Evolutionary conservation across 2,888 invertebrate genomes (phyloP).

Genomic region (Nomada flava): DNA sequence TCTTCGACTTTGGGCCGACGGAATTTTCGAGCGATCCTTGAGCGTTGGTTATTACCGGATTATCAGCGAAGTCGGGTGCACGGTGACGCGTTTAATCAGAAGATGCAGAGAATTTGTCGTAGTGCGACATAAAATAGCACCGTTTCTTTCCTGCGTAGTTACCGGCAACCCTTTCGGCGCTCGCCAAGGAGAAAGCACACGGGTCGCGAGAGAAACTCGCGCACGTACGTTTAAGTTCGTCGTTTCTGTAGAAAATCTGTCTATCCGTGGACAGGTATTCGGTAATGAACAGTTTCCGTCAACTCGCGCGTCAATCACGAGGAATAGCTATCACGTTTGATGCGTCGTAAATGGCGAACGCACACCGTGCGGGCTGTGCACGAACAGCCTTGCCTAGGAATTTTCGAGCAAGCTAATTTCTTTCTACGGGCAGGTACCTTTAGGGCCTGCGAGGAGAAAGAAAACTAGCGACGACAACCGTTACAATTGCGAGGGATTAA

Average conservation of each 20-base stretch:
- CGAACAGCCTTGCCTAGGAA: no score
- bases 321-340: constrained; percentile 3
- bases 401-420: no score
- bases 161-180: constrained; percentile 52
- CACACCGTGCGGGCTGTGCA: no score
- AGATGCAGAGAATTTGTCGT: no score
- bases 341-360: constrained; percentile 13
- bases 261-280: constrained; percentile 9
- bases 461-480: no score
- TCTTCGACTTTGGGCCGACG: constrained; percentile 4
- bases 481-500: no score
- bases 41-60: no score
- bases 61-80: no score
- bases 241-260: constrained; percentile 34
- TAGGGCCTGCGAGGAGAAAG: no score
- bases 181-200: constrained; percentile 50
- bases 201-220: constrained; percentile 32
- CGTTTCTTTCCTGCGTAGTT: not conserved
- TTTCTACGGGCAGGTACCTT: no score
- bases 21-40: constrained; percentile 2
- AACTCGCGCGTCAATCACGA: not conserved
- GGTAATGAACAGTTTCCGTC: constrained; percentile 11
- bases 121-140: not conserved
- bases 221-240: not conserved
- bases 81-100: no score